Evolutionary conservation across 2,888 invertebrate genomes (phyloP).

Genomic region (Harpalus rubripes): DNA sequence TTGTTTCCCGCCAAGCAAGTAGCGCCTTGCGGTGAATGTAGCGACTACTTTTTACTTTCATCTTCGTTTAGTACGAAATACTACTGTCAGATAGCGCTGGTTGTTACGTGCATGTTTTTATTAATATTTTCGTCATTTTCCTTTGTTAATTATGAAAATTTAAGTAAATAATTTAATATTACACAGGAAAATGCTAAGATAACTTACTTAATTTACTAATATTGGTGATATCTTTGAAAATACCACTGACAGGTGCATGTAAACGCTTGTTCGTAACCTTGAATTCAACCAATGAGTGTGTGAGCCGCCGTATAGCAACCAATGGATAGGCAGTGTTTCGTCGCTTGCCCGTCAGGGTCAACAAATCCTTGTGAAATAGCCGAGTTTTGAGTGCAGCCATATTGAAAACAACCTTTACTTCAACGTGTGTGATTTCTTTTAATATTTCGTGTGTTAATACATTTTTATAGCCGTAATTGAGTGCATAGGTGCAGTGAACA

Average conservation of each 20-base stretch:
- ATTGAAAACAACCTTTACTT: constrained; percentile 78
- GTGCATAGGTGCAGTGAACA: constrained; percentile 70
- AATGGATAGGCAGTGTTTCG: constrained; percentile 73
- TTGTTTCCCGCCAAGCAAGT: constrained; percentile 20
- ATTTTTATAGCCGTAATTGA: constrained; percentile 70
- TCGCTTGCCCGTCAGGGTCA: constrained; percentile 77
- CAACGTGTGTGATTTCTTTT: constrained; percentile 76
- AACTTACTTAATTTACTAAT: neutral
- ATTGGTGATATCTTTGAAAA: constrained; percentile 7
- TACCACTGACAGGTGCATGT: constrained; percentile 77
- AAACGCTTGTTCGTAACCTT: constrained; percentile 78
- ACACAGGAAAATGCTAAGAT: neutral
- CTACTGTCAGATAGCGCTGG: constrained; percentile 6
- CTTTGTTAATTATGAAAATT: neutral
- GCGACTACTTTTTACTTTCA: constrained; percentile 52
- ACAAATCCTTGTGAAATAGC: constrained; percentile 79
- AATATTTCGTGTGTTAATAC: constrained; percentile 74
- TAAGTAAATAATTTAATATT: neutral
- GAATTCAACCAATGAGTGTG: constrained; percentile 76
- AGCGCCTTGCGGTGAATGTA: constrained; percentile 14
- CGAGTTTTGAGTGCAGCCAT: constrained; percentile 78
- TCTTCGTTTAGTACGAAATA: constrained; percentile 12
- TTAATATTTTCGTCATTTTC: neutral
- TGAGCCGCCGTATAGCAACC: constrained; percentile 74
- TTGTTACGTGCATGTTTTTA: neutral